These are phyloP conservation scores for Heterodera carotae DNA, from an alignment of 1,140 invertebrate genomes.

Conservation along the genomic window DNA sequence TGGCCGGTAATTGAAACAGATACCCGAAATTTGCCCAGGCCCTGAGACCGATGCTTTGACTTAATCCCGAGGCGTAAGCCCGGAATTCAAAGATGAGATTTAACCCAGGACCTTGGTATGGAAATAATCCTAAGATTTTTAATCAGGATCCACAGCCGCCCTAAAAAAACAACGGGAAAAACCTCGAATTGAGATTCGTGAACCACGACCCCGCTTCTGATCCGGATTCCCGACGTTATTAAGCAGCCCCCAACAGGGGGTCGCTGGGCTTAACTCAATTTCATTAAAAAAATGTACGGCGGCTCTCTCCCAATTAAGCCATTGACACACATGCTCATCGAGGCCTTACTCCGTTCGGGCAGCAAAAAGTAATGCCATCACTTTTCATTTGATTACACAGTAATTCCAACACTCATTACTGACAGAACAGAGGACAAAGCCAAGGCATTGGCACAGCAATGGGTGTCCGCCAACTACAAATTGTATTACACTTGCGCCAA, in stretches of 20 bases:
- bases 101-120: too few relatives aligned
- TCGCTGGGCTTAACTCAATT: neutral
- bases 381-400: neutral
- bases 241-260: too few relatives aligned
- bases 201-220: too few relatives aligned
- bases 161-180: too few relatives aligned
- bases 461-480: slow-evolving; percentile 25
- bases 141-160: too few relatives aligned
- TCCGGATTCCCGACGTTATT: too few relatives aligned
- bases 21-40: too few relatives aligned
- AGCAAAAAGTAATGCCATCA: neutral
- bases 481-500: neutral
- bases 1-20: slow-evolving; percentile 31
- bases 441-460: slow-evolving; percentile 19
- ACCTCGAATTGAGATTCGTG: too few relatives aligned
- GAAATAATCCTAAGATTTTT: too few relatives aligned
- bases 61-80: too few relatives aligned
- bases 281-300: neutral
- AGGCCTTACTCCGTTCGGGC: slow-evolving; percentile 17
- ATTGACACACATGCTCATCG: slow-evolving; percentile 12
- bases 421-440: slow-evolving; percentile 24
- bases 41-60: too few relatives aligned
- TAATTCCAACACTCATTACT: neutral
- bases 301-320: neutral
- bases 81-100: too few relatives aligned